Percentiles rank a stretch among this genome's conserved stretches.
Evolutionary conservation across 2,797 vertebrate genomes (phyloP).

Genomic region (Crax fasciolata): DNA sequence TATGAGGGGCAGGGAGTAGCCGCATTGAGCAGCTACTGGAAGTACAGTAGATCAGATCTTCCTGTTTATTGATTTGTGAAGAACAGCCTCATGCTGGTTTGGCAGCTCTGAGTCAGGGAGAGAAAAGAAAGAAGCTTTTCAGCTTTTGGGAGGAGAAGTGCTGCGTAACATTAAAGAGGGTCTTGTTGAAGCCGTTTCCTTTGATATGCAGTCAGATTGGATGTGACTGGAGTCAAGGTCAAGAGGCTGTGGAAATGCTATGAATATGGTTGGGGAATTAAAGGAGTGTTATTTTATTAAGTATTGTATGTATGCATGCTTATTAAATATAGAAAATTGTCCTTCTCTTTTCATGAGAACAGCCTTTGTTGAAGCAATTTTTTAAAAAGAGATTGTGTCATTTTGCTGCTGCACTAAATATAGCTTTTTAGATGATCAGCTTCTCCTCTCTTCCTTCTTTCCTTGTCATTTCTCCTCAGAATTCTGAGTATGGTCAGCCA

Average conservation of each 20-base stretch:
- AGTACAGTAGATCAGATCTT: conserved; percentile 59
- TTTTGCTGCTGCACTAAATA: conserved; percentile 33
- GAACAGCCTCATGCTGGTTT: conserved; percentile 43
- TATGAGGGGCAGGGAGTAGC: neutral
- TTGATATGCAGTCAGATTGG: conserved; percentile 63
- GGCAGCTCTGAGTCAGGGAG: conserved; percentile 38
- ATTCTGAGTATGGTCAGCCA: neutral
- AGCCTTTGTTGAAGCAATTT: conserved; percentile 27
- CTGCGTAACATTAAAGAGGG: conserved; percentile 57
- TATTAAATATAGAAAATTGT: conserved; percentile 48
- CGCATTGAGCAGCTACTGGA: conserved; percentile 21
- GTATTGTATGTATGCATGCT: conserved; percentile 16
- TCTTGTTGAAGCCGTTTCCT: conserved; percentile 55
- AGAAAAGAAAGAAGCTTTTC: conserved; percentile 76
- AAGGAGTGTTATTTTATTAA: conserved; percentile 57
- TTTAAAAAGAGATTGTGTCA: conserved; percentile 3
- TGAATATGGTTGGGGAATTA: conserved; percentile 5
- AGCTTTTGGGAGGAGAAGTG: conserved; percentile 50
- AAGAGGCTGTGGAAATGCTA: conserved; percentile 61
- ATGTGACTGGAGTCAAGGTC: conserved; percentile 60
- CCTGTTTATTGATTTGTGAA: conserved; percentile 73
- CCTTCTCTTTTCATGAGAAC: conserved; percentile 3
- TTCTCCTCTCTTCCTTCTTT: neutral
- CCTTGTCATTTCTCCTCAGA: neutral
- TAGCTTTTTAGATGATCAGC: neutral